Percentiles rank a stretch among this genome's conserved stretches.
phyloP scores from a whole-genome alignment of 2,888 invertebrate genomes.

The Spisula subtruncata region DNA sequence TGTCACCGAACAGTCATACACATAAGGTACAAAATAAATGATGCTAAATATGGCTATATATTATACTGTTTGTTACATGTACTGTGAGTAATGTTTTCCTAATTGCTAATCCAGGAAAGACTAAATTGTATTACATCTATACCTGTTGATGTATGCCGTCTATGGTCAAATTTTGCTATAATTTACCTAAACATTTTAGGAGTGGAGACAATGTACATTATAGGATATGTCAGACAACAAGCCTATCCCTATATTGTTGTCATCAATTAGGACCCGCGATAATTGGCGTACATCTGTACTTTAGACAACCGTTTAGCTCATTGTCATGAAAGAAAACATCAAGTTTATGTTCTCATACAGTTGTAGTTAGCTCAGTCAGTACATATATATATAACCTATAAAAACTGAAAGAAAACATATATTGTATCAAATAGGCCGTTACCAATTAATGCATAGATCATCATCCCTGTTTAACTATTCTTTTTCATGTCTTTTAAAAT shows the following conservation, averaged over 20 bases:
- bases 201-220: slow-evolving; percentile 35
- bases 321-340: neutral
- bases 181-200: neutral
- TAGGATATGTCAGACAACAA: slow-evolving; percentile 20
- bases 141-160: neutral
- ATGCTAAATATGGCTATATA: no score
- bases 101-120: neutral
- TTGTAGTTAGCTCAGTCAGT: neutral
- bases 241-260: neutral
- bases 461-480: no score
- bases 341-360: neutral
- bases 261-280: neutral
- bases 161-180: neutral
- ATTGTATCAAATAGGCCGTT: neutral
- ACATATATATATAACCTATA: neutral
- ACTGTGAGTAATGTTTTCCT: no score
- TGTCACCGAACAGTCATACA: no score
- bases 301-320: neutral
- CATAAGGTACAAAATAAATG: no score
- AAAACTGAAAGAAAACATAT: neutral
- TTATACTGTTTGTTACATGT: no score
- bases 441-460: no score
- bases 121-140: neutral
- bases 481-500: no score
- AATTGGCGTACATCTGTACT: neutral